Base-by-base conservation (phyloP, 2,888 invertebrate species). In the Unio pictorum region DNA sequence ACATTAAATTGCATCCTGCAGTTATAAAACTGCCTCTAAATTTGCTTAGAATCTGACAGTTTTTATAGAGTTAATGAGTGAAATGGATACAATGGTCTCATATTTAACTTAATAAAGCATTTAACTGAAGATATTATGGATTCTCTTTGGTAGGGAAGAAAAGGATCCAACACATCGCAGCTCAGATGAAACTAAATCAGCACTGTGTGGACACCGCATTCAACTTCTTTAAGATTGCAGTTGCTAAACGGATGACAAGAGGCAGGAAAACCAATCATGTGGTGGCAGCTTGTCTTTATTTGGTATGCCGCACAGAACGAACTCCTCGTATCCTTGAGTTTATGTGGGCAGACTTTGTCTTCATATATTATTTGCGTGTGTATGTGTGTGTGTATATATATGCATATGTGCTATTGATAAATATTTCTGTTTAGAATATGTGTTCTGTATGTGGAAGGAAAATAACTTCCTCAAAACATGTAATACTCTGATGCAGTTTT, bases 271-370 rank as follows among this genome's bases (percentile, higher is more conserved):
- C 95, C 77, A 93, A 94, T 20, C 95, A 96, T 86, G 96, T 99
- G 66, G 94, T 97, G 87, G 98, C 98, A 55, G 98, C 99, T 45
- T 99, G 99, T 90, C 95, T 99, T 4, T 99, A 99, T 88, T 95
- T 99, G 88, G 98, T 98, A 0, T 99, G 99, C 86, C 93, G 99
- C 77, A 95, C 95, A 1, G 97, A 98, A 91, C 95, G 95, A 82
- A 98, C 98, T 72, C 94, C 96, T 79, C 98, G 96, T 96, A 95
- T 94, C 89, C 88, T 91, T 88, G 61, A 62, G 55, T 58, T 59
- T 28, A 54, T 55, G 28, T 20, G n/a, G 20, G 57, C 11, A 45
- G 45, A 45, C 7, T 17, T 55, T 28, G 11, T 60, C 18, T 8
- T 18, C 20, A n/a, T 59, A 59, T 59, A 6, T n/a, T 45, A 15